A percentile compares a stretch with the other conserved stretches of the same genome.
These are phyloP conservation scores for Mamestra configurata DNA, from an alignment of 1,140 invertebrate genomes.

Conservation along the genomic window DNA sequence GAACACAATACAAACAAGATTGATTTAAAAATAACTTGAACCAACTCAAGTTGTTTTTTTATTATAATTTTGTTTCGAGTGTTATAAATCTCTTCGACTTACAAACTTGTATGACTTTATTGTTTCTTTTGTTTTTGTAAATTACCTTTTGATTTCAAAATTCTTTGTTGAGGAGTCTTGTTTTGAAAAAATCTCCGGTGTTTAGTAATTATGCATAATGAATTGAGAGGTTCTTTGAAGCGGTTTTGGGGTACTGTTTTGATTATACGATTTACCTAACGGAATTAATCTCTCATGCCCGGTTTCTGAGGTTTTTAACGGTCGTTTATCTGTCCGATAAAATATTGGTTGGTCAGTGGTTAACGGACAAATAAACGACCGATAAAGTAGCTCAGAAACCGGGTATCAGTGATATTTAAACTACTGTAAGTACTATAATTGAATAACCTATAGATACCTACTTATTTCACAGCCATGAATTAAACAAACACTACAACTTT, in stretches of 20 bases:
- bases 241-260: background rate
- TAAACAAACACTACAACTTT: too few species aligned
- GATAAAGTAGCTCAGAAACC: too few species aligned
- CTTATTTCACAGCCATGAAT: too few species aligned
- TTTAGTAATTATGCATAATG: background rate
- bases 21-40: slow-evolving; percentile 2
- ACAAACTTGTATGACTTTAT: background rate
- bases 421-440: too few species aligned
- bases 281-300: too few species aligned
- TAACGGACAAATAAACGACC: too few species aligned
- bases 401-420: too few species aligned
- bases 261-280: background rate
- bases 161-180: slow-evolving; percentile 1
- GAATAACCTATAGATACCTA: too few species aligned
- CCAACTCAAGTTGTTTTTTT: background rate
- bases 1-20: background rate
- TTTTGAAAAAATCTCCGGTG: slow-evolving; percentile 2
- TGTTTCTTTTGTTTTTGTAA: slow-evolving; percentile 20
- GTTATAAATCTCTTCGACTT: slow-evolving; percentile 2
- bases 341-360: too few species aligned
- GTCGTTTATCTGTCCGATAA: too few species aligned
- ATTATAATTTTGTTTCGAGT: slow-evolving; percentile 5
- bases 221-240: background rate
- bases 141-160: slow-evolving; percentile 24
- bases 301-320: too few species aligned